These are phyloP conservation scores for Pseudorhombus dupliciocellatus DNA, from an alignment of 2,113 vertebrate genomes.

Conservation along the genomic window DNA sequence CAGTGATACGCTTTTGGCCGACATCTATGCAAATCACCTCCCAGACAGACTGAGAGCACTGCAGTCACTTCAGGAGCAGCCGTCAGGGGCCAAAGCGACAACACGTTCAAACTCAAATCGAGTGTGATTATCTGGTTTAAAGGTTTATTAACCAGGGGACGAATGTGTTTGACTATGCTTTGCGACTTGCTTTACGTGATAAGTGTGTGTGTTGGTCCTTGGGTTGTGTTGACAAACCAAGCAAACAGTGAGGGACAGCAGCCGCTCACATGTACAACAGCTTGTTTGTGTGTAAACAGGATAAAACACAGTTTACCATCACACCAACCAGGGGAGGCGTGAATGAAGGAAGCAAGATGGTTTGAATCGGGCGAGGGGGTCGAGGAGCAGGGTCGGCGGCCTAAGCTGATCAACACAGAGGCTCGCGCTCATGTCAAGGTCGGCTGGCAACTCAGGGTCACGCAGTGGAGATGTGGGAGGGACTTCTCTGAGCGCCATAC, in stretches of 20 bases:
- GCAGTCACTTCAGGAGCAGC: constrained; percentile 11
- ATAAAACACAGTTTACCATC: background rate
- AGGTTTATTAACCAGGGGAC: background rate
- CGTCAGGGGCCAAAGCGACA: background rate
- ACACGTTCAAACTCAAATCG: background rate
- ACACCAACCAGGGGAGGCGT: background rate
- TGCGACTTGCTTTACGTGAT: background rate
- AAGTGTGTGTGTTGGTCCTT: background rate
- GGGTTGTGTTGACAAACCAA: background rate
- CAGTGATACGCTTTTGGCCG: constrained; percentile 19
- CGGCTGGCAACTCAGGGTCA: constrained; percentile 32
- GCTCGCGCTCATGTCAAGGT: constrained; percentile 3
- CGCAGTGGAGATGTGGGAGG: fast-evolving
- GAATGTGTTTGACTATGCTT: background rate
- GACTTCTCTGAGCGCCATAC: fast-evolving
- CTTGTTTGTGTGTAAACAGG: background rate
- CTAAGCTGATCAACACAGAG: constrained; percentile 54
- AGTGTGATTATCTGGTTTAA: background rate
- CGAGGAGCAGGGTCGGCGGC: constrained; percentile 23
- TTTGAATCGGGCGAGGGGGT: constrained; percentile 26
- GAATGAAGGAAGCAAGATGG: background rate
- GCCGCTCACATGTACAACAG: background rate
- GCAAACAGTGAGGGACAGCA: background rate
- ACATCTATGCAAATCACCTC: background rate
- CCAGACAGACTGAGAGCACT: background rate